A percentile compares a stretch with the other conserved stretches of the same genome.
Evolutionary conservation across 1,140 invertebrate species (phyloP).

Genomic region (Pentalonia nigronervosa): DNA sequence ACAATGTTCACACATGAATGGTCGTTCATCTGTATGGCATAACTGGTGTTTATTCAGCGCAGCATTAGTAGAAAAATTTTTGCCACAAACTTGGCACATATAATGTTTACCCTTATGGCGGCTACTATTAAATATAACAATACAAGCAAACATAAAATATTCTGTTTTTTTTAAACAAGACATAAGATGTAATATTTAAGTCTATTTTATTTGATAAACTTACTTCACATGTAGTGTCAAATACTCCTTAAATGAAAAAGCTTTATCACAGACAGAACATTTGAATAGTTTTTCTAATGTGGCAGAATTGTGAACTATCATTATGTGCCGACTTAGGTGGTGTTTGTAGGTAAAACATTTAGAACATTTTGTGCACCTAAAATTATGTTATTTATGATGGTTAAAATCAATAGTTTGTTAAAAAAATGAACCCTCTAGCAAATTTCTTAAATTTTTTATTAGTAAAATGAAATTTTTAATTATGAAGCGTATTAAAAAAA

Average conservation of each 20-base stretch:
- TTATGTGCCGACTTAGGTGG: slow-evolving; percentile 42
- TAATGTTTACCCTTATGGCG: slow-evolving; percentile 65
- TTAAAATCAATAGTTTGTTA: not conserved
- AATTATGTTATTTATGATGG: not conserved
- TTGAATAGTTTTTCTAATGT: slow-evolving; percentile 83
- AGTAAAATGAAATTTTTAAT: not conserved
- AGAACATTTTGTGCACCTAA: slow-evolving; percentile 21
- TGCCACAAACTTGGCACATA: slow-evolving; percentile 65
- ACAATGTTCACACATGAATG: slow-evolving; percentile 73
- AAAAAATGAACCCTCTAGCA: not conserved
- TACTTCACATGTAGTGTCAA: slow-evolving; percentile 70
- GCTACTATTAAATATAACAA: slow-evolving; percentile 15
- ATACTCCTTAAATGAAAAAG: slow-evolving; percentile 74
- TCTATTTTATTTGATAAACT: not conserved
- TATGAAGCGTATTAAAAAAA: not conserved
- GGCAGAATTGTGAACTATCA: slow-evolving; percentile 62
- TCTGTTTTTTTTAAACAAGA: not conserved
- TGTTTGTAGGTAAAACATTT: slow-evolving; percentile 55
- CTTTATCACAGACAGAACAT: slow-evolving; percentile 77
- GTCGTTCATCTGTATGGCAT: slow-evolving; percentile 74
- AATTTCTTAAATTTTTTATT: not conserved
- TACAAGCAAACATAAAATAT: not conserved
- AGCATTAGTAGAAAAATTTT: slow-evolving; percentile 65
- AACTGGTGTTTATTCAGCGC: slow-evolving; percentile 66
- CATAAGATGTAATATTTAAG: not conserved